Evolutionary conservation across 2,888 invertebrate genomes (phyloP).

Genomic region (Odontothrips loti): DNA sequence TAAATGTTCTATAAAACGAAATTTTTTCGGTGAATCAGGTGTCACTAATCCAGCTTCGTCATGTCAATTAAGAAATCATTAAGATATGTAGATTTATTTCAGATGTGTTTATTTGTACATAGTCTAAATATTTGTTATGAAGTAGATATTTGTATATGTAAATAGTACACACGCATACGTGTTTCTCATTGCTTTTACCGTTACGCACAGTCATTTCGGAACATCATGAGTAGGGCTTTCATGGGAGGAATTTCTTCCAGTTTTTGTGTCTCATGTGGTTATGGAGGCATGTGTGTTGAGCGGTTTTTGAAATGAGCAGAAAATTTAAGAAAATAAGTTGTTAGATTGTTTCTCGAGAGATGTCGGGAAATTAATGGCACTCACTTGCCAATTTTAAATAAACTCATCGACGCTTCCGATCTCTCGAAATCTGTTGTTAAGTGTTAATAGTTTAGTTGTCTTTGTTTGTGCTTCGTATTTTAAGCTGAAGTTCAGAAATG

Average conservation of each 20-base stretch:
- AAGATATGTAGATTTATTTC: neutral
- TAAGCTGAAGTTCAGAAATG: neutral
- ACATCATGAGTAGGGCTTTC: no score
- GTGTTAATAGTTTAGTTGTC: constrained; percentile 22
- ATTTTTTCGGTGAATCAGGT: constrained; percentile 5
- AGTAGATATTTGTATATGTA: constrained; percentile 8
- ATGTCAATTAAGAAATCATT: constrained; percentile 7
- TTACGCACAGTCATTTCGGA: no score
- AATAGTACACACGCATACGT: neutral
- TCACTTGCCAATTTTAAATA: neutral
- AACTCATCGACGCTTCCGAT: constrained; percentile 11
- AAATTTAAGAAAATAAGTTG: neutral
- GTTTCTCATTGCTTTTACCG: neutral
- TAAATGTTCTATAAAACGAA: constrained; percentile 3
- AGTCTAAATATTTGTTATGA: neutral
- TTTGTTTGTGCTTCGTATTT: constrained; percentile 20
- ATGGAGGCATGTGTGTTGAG: no score
- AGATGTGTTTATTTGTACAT: constrained; percentile 21
- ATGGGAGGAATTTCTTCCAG: no score
- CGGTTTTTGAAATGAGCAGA: no score
- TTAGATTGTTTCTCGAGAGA: neutral
- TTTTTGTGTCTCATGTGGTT: no score
- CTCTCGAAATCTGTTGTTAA: constrained; percentile 17
- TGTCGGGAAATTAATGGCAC: neutral
- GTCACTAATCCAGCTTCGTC: constrained; percentile 20